Conservation (phyloP, 2,797 vertebrate genomes). For the Helarctos malayanus region DNA sequence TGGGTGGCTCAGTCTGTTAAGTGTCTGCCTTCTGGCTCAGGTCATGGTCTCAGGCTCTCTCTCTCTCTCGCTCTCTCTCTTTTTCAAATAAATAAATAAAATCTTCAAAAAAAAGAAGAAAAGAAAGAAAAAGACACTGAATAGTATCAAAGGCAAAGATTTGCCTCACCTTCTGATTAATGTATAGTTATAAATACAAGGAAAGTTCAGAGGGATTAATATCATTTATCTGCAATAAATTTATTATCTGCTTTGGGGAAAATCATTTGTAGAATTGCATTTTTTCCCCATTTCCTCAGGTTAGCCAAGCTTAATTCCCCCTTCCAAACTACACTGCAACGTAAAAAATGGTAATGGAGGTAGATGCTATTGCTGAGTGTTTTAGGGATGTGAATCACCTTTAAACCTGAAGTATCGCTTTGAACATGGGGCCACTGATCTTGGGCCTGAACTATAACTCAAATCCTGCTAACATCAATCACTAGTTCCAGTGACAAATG, state of each 20-base stretch:
- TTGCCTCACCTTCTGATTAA: not conserved
- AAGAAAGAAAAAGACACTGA: not conserved
- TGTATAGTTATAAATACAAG: not conserved
- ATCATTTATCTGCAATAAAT: not conserved
- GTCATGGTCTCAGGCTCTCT: not conserved
- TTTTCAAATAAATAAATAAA: not conserved
- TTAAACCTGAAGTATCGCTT: constrained; percentile 68
- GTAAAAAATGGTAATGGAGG: not conserved
- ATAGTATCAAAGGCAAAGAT: not conserved
- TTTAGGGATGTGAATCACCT: constrained; percentile 57
- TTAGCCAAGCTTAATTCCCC: not conserved
- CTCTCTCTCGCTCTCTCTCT: not conserved
- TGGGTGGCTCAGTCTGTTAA: not conserved
- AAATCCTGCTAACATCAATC: constrained; percentile 66
- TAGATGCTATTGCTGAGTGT: not conserved
- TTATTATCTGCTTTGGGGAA: not conserved
- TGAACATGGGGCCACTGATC: constrained; percentile 60
- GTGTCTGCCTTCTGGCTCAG: not conserved
- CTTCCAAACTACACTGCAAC: not conserved
- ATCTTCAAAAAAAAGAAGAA: not conserved
- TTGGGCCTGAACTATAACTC: constrained; percentile 60
- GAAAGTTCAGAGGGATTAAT: not conserved
- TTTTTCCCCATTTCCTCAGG: not conserved
- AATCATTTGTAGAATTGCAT: not conserved
- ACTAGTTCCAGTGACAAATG: constrained; percentile 84